phyloP scores from a whole-genome alignment of 2,113 vertebrate genomes.

The Ameiurus melas region DNA sequence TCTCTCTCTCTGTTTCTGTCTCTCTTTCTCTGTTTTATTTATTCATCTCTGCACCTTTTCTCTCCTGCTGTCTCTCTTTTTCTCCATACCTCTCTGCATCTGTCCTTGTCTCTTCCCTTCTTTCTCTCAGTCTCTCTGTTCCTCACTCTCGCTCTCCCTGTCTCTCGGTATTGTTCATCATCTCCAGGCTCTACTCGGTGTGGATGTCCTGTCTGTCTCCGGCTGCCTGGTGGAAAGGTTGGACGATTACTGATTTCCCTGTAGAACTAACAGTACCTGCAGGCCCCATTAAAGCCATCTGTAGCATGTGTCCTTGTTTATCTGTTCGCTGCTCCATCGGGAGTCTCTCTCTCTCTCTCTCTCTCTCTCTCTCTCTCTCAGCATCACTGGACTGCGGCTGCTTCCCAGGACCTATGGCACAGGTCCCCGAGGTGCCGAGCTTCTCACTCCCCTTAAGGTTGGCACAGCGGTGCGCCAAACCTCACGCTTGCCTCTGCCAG shows the following conservation, averaged over 20 bases:
- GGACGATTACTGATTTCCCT: conserved; percentile 66
- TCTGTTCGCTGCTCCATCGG: conserved; percentile 50
- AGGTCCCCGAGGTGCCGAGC: conserved; percentile 45
- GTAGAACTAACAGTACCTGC: conserved; percentile 63
- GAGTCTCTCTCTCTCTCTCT: conserved; percentile 22
- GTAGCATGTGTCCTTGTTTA: conserved; percentile 65
- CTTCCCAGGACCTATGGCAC: conserved; percentile 49
- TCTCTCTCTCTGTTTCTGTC: neutral
- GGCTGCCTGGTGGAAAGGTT: conserved; percentile 58
- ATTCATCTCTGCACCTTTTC: too few species aligned
- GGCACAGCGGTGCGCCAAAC: conserved; percentile 41
- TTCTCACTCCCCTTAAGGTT: conserved; percentile 50
- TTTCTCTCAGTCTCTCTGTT: neutral
- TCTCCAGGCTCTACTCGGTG: conserved; percentile 43
- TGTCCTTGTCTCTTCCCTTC: neutral
- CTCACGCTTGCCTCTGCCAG: conserved; percentile 54
- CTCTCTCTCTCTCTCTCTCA: neutral
- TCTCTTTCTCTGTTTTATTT: neutral
- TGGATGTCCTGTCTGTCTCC: conserved; percentile 52
- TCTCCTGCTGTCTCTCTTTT: too few species aligned
- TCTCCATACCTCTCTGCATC: neutral
- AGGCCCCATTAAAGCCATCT: conserved; percentile 70
- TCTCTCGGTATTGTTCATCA: conserved; percentile 35
- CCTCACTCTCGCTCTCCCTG: neutral
- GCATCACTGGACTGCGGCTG: conserved; percentile 48